Percentiles rank a stretch among this genome's conserved stretches.
Conservation (phyloP, 2,113 vertebrate species). For the Oreocharis arfaki region DNA sequence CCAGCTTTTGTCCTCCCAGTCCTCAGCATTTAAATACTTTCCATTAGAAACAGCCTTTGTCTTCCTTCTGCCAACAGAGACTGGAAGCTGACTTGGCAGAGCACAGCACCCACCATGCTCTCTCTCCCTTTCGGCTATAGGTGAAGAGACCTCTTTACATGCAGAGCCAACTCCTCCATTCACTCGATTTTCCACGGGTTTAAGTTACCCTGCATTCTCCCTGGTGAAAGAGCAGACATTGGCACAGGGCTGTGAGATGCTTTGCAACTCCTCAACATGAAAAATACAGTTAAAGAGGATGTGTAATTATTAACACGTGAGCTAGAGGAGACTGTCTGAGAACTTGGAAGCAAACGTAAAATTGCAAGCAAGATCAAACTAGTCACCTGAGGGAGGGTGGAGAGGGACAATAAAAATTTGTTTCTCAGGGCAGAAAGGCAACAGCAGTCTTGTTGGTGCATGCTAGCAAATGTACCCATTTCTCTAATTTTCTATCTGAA, state of each 20-base stretch:
- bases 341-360: conserved; percentile 39
- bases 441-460: conserved; percentile 10
- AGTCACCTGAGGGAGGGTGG: neutral
- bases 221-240: neutral
- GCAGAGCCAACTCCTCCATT: neutral
- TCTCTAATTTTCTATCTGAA: conserved; percentile 25
- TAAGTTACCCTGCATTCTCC: neutral
- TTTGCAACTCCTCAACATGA: neutral
- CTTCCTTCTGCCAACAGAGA: neutral
- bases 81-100: conserved; percentile 3
- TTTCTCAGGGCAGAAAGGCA: conserved; percentile 3
- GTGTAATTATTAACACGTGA: neutral
- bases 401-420: neutral
- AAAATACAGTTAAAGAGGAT: neutral
- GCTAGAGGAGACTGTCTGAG: conserved; percentile 9
- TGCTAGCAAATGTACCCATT: neutral
- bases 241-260: neutral
- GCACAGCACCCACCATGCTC: neutral
- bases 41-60: neutral
- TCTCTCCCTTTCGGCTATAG: neutral
- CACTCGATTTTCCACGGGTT: neutral
- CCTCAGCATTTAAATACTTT: neutral
- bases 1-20: neutral
- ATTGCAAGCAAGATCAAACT: conserved; percentile 41
- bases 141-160: neutral